Evolutionary conservation across 1,140 invertebrate species (phyloP).

Genomic region (Zaprionus gabonicus): DNA sequence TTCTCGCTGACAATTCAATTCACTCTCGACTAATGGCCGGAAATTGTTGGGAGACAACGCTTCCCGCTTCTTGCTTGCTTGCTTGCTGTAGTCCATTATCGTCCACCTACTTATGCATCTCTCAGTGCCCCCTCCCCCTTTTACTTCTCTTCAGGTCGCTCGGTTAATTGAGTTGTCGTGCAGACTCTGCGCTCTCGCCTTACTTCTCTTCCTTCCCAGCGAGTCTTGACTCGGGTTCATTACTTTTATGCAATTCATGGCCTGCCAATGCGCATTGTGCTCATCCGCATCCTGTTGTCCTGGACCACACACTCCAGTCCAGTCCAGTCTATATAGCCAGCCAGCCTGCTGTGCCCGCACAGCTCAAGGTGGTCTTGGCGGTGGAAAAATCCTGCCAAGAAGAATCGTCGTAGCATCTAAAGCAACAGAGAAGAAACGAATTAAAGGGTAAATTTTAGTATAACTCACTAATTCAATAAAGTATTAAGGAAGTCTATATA

Average conservation of each 20-base stretch:
- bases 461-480: too few species aligned
- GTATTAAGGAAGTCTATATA: too few species aligned
- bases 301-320: conserved; percentile 66
- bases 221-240: conserved; percentile 41
- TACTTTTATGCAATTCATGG: conserved; percentile 77
- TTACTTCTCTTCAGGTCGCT: conserved; percentile 10
- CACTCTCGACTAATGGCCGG: conserved; percentile 51
- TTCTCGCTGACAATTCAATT: conserved; percentile 48
- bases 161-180: conserved; percentile 74
- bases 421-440: too few species aligned
- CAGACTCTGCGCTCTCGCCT: background rate
- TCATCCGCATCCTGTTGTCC: conserved; percentile 66
- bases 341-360: conserved; percentile 34
- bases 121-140: conserved; percentile 8
- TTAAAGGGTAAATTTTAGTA: too few species aligned
- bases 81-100: conserved; percentile 7
- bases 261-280: conserved; percentile 55
- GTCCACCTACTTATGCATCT: conserved; percentile 61
- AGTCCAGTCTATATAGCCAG: background rate
- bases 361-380: conserved; percentile 25
- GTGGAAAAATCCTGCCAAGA: background rate
- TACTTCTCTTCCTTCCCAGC: background rate
- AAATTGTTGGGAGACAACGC: conserved; percentile 53
- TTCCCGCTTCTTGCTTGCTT: conserved; percentile 32
- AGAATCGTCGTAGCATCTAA: background rate